phyloP scores from a whole-genome alignment of 1,140 invertebrate genomes.

The Diprion similis region DNA sequence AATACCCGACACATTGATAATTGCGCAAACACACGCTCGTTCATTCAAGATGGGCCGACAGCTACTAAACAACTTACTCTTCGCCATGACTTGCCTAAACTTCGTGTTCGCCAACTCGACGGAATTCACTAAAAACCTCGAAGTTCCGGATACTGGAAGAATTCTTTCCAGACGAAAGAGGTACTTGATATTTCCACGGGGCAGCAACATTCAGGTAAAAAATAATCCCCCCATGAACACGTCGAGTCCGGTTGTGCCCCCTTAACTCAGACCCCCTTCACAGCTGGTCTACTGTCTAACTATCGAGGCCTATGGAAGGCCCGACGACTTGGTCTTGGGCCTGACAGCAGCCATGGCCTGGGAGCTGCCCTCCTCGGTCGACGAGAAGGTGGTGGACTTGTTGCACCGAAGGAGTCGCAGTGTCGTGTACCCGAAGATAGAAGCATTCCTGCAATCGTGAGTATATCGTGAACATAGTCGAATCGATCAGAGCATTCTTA shows the following conservation, averaged over 20 bases:
- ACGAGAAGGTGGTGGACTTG: slow-evolving; percentile 46
- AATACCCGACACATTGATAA: no score
- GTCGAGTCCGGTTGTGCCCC: neutral
- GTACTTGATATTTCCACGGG: slow-evolving; percentile 55
- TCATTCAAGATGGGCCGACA: neutral
- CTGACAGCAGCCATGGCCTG: slow-evolving; percentile 59
- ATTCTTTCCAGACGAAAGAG: slow-evolving; percentile 50
- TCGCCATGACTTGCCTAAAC: slow-evolving; percentile 22
- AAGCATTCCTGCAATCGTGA: slow-evolving; percentile 59
- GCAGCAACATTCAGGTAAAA: slow-evolving; percentile 55
- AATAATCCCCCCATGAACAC: neutral
- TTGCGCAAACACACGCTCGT: neutral
- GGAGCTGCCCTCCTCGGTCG: slow-evolving; percentile 57
- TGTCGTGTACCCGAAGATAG: slow-evolving; percentile 56
- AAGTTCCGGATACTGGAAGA: slow-evolving; percentile 19
- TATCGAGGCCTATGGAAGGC: slow-evolving; percentile 49
- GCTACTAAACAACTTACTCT: neutral
- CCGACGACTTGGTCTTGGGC: slow-evolving; percentile 54
- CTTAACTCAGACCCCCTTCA: slow-evolving; percentile 20
- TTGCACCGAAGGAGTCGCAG: slow-evolving; percentile 52
- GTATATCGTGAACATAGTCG: slow-evolving; percentile 27
- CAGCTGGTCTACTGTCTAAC: slow-evolving; percentile 61
- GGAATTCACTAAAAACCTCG: neutral
- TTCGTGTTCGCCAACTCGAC: slow-evolving; percentile 19
- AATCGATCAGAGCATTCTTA: neutral